These are phyloP conservation scores for Benitochromis conjunctus DNA, from an alignment of 2,113 vertebrate species.

Conservation along the genomic window DNA sequence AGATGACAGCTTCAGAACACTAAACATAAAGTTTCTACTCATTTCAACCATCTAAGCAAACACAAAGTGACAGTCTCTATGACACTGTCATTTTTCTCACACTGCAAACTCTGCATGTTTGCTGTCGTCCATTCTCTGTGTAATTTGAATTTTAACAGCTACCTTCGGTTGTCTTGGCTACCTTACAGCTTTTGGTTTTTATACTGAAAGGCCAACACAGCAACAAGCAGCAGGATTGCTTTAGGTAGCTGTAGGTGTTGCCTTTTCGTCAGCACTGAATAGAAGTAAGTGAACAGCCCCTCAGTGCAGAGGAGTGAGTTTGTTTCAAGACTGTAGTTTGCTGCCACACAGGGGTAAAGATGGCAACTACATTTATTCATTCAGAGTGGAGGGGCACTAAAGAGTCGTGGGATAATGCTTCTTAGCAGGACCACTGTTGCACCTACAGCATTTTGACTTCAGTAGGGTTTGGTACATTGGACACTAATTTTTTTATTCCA, in stretches of 20 bases:
- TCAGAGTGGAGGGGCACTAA: background rate
- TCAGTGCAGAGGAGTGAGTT: background rate
- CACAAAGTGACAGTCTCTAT: background rate
- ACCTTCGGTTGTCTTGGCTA: background rate
- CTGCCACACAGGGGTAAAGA: background rate
- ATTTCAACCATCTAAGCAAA: background rate
- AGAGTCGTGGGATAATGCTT: background rate
- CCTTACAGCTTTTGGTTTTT: background rate
- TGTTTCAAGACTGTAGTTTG: background rate
- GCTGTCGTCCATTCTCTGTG: background rate
- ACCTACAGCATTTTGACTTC: background rate
- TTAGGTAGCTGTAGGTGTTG: background rate
- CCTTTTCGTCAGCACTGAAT: background rate
- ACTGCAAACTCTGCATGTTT: background rate
- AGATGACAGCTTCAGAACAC: background rate
- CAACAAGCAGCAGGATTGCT: background rate
- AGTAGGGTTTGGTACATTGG: background rate
- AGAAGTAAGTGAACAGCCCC: background rate
- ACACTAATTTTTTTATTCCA: background rate
- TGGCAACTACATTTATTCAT: background rate
- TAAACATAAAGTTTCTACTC: background rate
- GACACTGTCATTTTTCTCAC: background rate
- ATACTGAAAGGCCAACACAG: accelerated
- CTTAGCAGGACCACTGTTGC: background rate
- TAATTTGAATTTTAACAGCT: background rate